Conservation (phyloP, 2,888 invertebrate genomes). For the Boloria selene region DNA sequence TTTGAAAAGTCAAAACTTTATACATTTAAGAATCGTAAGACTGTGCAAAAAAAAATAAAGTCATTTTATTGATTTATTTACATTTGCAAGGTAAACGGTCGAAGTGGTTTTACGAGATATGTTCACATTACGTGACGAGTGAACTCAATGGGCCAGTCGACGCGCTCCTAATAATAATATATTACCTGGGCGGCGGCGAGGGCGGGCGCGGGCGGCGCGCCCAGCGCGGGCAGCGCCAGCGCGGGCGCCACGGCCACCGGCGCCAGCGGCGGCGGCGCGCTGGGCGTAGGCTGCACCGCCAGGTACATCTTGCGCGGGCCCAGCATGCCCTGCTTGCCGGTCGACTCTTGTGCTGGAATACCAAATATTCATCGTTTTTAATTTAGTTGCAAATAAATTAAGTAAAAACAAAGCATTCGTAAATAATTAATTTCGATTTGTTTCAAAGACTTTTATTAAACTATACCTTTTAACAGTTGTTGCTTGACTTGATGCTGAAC, state of each 20-base stretch:
- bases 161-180: slow-evolving; percentile 65
- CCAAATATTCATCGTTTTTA: slow-evolving; percentile 3
- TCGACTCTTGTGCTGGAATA: slow-evolving; percentile 89
- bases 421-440: neutral
- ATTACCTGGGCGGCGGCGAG: slow-evolving; percentile 71
- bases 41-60: too few species aligned
- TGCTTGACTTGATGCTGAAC: slow-evolving; percentile 95
- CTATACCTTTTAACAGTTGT: slow-evolving; percentile 90
- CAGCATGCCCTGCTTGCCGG: slow-evolving; percentile 91
- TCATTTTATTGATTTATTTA: too few species aligned
- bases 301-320: slow-evolving; percentile 94
- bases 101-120: too few species aligned
- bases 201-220: slow-evolving; percentile 68
- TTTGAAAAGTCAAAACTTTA: too few species aligned
- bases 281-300: slow-evolving; percentile 89
- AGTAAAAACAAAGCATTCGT: neutral
- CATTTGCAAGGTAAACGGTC: too few species aligned
- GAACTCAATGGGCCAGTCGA: neutral
- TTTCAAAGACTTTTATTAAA: neutral
- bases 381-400: neutral
- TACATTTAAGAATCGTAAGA: too few species aligned
- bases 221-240: slow-evolving; percentile 56
- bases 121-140: too few species aligned
- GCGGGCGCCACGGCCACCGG: slow-evolving; percentile 53
- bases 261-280: slow-evolving; percentile 63